phyloP scores from a whole-genome alignment of 2,888 invertebrate genomes.

The Selenia dentaria region DNA sequence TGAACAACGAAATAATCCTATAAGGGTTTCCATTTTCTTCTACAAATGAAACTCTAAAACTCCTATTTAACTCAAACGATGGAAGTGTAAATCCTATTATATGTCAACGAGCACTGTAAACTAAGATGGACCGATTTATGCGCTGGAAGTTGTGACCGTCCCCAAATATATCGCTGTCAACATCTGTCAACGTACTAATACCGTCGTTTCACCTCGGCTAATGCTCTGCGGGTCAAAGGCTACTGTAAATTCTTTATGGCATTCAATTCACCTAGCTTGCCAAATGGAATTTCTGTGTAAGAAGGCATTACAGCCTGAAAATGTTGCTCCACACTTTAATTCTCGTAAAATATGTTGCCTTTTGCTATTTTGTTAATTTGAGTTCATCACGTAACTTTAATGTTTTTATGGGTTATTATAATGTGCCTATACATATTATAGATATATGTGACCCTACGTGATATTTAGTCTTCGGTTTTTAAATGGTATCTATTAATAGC shows the following conservation, averaged over 20 bases:
- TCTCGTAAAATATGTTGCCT: conserved; percentile 26
- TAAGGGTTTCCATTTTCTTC: too few relatives aligned
- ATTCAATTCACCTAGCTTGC: conserved; percentile 46
- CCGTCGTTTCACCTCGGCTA: conserved; percentile 42
- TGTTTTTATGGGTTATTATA: conserved; percentile 1
- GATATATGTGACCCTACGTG: too few relatives aligned
- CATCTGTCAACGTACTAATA: conserved; percentile 48
- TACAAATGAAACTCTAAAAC: too few relatives aligned
- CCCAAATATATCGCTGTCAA: conserved; percentile 35
- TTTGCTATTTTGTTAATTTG: conserved; percentile 3
- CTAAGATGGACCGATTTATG: conserved; percentile 18
- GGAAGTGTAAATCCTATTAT: too few relatives aligned
- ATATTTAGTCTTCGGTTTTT: too few relatives aligned
- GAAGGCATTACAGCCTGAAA: conserved; percentile 39
- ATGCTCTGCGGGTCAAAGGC: conserved; percentile 45
- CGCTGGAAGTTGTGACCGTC: conserved; percentile 24
- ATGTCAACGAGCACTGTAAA: conserved; percentile 1
- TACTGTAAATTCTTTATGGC: conserved; percentile 52
- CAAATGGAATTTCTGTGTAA: conserved; percentile 65
- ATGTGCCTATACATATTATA: too few relatives aligned
- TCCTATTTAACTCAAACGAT: too few relatives aligned
- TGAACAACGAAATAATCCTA: too few relatives aligned
- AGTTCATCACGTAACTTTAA: background rate
- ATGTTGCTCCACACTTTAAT: conserved; percentile 28
- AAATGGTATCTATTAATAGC: too few relatives aligned